These are phyloP conservation scores for Psittacula derbiana DNA, from an alignment of 2,797 vertebrate species.

Conservation along the genomic window DNA sequence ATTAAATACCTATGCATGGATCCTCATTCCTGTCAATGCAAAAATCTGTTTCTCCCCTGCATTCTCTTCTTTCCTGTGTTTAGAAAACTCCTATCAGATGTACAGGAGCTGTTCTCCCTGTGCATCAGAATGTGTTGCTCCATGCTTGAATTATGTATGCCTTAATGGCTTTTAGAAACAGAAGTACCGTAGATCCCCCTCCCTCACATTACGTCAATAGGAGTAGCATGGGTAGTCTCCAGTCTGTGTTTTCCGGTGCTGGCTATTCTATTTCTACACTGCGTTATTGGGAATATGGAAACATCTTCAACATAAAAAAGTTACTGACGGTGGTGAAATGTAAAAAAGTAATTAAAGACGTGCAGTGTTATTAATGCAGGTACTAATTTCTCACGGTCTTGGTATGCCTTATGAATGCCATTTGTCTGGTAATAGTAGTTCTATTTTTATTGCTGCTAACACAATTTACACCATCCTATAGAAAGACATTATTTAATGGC, in stretches of 20 bases:
- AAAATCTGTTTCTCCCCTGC: background rate
- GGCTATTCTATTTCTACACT: background rate
- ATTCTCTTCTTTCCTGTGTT: background rate
- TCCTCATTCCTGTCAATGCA: background rate
- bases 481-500: background rate
- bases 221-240: background rate
- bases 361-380: background rate
- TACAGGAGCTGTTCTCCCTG: background rate
- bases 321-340: background rate
- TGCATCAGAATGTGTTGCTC: background rate
- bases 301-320: background rate
- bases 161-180: background rate
- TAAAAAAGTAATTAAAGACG: background rate
- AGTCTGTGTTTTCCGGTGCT: background rate
- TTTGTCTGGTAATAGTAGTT: background rate
- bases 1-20: background rate
- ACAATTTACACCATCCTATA: background rate
- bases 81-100: background rate
- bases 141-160: background rate
- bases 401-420: background rate
- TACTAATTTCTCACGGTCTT: background rate
- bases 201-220: background rate
- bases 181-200: background rate
- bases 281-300: constrained; percentile 38
- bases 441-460: background rate